These are phyloP conservation scores for Valencia hispanica DNA, from an alignment of 2,797 vertebrate species.

Conservation along the genomic window DNA sequence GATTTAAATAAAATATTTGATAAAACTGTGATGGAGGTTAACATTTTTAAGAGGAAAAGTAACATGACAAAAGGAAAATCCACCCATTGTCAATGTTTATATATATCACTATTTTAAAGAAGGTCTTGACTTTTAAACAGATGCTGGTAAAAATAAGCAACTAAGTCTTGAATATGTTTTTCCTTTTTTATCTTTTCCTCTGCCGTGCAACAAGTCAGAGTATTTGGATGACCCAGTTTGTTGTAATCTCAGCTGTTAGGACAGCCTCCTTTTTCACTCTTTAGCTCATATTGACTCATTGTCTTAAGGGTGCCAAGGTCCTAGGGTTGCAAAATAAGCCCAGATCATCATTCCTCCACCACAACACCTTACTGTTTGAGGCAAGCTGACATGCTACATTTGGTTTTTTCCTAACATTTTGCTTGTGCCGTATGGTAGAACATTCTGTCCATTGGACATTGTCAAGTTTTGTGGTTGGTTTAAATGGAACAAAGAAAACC, in stretches of 20 bases:
- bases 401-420: background rate
- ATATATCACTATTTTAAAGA: too few relatives aligned
- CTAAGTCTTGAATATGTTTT: background rate
- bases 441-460: background rate
- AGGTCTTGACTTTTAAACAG: too few relatives aligned
- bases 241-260: background rate
- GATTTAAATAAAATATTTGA: conserved; percentile 24
- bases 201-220: background rate
- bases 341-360: background rate
- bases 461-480: background rate
- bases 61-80: background rate
- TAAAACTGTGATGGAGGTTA: conserved; percentile 15
- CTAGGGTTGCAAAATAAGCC: background rate
- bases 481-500: background rate
- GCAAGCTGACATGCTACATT: background rate
- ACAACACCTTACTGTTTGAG: background rate
- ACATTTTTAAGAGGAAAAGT: conserved; percentile 31
- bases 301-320: too few relatives aligned
- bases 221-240: background rate
- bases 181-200: background rate
- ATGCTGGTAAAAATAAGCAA: background rate
- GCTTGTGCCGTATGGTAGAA: background rate
- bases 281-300: too few relatives aligned
- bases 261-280: background rate
- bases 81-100: background rate